Evolutionary conservation across 2,797 vertebrate genomes (phyloP).

Genomic region (Sebastes cheni): DNA sequence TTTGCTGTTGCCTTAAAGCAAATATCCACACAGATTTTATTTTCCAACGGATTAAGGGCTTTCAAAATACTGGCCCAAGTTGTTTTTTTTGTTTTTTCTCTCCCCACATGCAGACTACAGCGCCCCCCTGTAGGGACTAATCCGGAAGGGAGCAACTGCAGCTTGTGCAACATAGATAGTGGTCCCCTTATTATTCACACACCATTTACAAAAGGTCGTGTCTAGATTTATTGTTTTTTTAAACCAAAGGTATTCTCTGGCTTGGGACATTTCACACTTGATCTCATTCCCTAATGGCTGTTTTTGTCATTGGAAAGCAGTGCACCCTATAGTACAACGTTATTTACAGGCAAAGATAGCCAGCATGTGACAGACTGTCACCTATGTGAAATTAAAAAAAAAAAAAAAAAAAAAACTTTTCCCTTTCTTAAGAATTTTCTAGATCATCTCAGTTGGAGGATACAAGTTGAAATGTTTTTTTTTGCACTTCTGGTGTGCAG

Average conservation of each 20-base stretch:
- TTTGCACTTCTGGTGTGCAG: not conserved
- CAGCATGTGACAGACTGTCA: not conserved
- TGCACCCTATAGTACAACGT: no score
- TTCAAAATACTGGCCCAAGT: slow-evolving; percentile 9
- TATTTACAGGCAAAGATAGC: not conserved
- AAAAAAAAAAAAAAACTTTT: not conserved
- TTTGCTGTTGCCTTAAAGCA: not conserved
- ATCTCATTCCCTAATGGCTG: not conserved
- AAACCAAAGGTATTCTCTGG: not conserved
- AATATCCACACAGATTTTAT: not conserved
- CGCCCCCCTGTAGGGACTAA: slow-evolving; percentile 53
- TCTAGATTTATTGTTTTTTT: not conserved
- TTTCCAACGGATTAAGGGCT: not conserved
- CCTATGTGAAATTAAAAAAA: not conserved
- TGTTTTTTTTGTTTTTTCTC: not conserved
- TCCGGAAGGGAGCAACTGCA: slow-evolving; percentile 54
- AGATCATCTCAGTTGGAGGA: not conserved
- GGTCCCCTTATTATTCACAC: not conserved
- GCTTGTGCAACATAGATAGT: not conserved
- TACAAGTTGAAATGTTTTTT: not conserved
- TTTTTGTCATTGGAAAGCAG: not conserved
- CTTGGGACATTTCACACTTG: not conserved
- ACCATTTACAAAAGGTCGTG: not conserved
- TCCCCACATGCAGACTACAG: slow-evolving; percentile 39
- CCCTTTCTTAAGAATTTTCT: not conserved